Base-by-base conservation (phyloP, 2,113 vertebrate species). In the Gallinago paraguaiae region DNA sequence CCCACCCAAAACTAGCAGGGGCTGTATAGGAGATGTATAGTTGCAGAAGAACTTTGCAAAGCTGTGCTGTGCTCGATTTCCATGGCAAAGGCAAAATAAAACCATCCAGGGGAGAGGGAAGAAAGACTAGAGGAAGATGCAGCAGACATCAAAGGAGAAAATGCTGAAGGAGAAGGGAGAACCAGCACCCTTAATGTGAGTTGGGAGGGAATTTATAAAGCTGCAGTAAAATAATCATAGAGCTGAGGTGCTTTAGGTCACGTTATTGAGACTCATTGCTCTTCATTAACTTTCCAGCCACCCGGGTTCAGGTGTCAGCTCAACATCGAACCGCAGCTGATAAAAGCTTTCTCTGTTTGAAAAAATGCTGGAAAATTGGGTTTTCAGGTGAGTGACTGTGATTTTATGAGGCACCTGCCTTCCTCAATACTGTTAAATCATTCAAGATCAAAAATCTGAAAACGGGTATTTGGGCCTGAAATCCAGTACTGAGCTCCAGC, bases 201-300 rank as follows among this genome's bases (percentile, higher is more conserved):
- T 65, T 85, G 72, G 17, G 39, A 15, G 45, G 31, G 10, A 57
- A 82, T 86, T 94, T 77, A 86, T 77, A 60, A 68, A 61, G 19
- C 70, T 76, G 45, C 53, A 89, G 46, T 23, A 45, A 79, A 67
- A 45, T 43, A 57, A 69, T 80, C 41, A 7, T 6, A 56, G 69
- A 64, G 57, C 56, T 63, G 1, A 1, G 15, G 43, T 59, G 45
- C 45, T 61, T 79, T 24, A 70, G 70, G 63, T 59, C 54, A 11
- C 31, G 1, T 63, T 76, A 4, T 9, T 64, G 65, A 61, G 78
- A 61, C 70, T 81, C 63, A 46, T 35, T 80, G 79, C 12, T 92
- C 78, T 85, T 93, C 54, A 39, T 93, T 89, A 80, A 89, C 82
- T 85, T 95, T 59, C 54, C 46, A 90, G 61, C 57, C 53, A 35